Evolutionary conservation across 2,113 vertebrate genomes (phyloP), one percentile per base, ranked within the genome.

Genomic region (Peromyscus californicus): DNA sequence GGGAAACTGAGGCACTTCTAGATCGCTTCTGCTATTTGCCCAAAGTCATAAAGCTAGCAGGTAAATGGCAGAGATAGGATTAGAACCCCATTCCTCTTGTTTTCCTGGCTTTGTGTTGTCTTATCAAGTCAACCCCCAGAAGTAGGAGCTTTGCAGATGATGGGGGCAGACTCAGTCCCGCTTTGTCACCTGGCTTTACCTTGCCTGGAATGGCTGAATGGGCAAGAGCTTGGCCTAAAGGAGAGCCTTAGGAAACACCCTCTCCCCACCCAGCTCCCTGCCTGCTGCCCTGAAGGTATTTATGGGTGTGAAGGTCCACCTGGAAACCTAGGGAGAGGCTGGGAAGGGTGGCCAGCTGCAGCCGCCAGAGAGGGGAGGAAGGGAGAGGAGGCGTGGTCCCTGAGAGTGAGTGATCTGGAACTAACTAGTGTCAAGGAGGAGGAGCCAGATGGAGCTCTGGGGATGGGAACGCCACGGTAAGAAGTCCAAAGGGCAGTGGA

Each of bases 1-100:
- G 83, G 87, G 51, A 97, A 80, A 82, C 29, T 67, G 82, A 96
- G 80, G 21, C 39, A 67, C 15, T 79, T 79, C 70, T 76, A 54
- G 48, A 65, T 63, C 65, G 59, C 61, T 79, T 83, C 61, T 92
- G 7, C 69, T 42, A 63, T 57, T 92, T 76, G 76, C 36, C 26
- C 29, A 29, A 85, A 59, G 67, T 61, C 59, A 15, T 51, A n/a
- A 67, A 83, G 9, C 59, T 61, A 39, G 48, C 54, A 51, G 79
- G 84, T 17, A 36, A 67, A 51, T 15, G 42, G 63, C 42, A 22
- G 31, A 48, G 42, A 26, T 45, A 9, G 65, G 72, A 67, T 72
- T 39, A 57, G 72, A 93, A 67, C 21, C 3, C 13, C 33, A 24
- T 0, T 0, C 61, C 15, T 79, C 7, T 39, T 51, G 19, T 45